Evolutionary conservation across 2,113 vertebrate genomes (phyloP), one percentile per base, ranked within the genome.

Genomic region (Elachura formosa): DNA sequence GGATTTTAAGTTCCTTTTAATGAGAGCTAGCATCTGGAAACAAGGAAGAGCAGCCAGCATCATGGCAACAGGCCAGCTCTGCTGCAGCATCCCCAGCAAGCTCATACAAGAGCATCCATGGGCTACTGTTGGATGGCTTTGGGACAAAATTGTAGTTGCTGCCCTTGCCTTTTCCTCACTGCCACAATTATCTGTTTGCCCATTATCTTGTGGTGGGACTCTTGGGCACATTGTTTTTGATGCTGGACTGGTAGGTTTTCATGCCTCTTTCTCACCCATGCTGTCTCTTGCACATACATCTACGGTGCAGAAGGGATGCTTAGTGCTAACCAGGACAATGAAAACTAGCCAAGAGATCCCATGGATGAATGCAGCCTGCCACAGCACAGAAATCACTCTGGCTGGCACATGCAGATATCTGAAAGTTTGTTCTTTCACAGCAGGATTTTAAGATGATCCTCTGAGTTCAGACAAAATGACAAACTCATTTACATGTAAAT

Each of bases 401-500:
- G 78, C 82, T 90, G 93, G 87, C 90, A 91, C 90, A 80, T 2
- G 25, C 94, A 93, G 91, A 74, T 91, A 93, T 90, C 68, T 26
- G 78, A 93, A 97, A 96, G 91, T 94, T 95, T 92, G 82, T 69
- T 96, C 85, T 88, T 94, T 94, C 34, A 6, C 95, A 93, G 91
- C 72, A 95, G 91, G 94, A 94, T 96, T 95, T 96, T 91, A 88
- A 94, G 96, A 93, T 93, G 96, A 96, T 96, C 94, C 93, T 95
- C 75, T 41, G 92, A 96, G 94, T 96, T 97, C 95, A 95, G 91
- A 96, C 91, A 93, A 95, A 96, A 96, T 63, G 91, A 96, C 95
- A 95, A 87, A 95, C 96, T 97, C 93, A 97, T 97, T 97, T 97
- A 90, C 91, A 96, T 96, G 94, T 83, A 96, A 97, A 97, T 97